Conservation (phyloP, 2,113 vertebrate genomes). For the Crotalus viridis region DNA sequence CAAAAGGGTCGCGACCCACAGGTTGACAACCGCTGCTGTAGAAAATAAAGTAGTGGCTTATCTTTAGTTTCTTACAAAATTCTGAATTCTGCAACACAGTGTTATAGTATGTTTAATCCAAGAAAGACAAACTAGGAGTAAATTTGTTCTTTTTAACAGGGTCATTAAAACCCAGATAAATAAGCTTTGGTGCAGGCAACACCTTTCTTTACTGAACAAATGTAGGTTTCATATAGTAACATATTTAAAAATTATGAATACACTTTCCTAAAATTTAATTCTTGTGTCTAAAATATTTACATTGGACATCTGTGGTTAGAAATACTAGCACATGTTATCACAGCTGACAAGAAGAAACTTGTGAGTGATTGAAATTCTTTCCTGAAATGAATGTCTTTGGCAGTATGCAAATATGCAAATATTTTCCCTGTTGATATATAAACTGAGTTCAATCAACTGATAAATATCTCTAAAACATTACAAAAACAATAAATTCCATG, state of each 20-base stretch:
- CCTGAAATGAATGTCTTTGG: background rate
- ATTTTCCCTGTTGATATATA: constrained; percentile 1
- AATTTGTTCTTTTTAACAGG: background rate
- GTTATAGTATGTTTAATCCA: background rate
- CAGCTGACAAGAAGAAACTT: constrained; percentile 8
- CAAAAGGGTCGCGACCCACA: too few relatives aligned
- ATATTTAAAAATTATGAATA: background rate
- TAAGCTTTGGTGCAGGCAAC: background rate
- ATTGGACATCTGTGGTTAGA: background rate
- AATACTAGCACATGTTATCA: background rate
- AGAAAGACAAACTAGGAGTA: background rate
- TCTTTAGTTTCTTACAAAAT: background rate
- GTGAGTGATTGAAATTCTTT: constrained; percentile 4
- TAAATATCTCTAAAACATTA: constrained; percentile 8
- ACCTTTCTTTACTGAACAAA: background rate
- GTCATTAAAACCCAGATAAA: background rate
- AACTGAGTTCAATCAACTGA: constrained; percentile 16
- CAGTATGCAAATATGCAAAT: constrained; percentile 22
- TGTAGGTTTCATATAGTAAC: background rate
- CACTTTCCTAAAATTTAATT: background rate
- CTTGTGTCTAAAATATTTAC: background rate
- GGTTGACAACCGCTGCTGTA: background rate
- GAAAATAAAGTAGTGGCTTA: background rate
- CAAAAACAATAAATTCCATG: constrained; percentile 7
- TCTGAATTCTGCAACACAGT: background rate